These are phyloP conservation scores for Diabrotica undecimpunctata DNA, from an alignment of 1,140 invertebrate genomes.

Conservation along the genomic window DNA sequence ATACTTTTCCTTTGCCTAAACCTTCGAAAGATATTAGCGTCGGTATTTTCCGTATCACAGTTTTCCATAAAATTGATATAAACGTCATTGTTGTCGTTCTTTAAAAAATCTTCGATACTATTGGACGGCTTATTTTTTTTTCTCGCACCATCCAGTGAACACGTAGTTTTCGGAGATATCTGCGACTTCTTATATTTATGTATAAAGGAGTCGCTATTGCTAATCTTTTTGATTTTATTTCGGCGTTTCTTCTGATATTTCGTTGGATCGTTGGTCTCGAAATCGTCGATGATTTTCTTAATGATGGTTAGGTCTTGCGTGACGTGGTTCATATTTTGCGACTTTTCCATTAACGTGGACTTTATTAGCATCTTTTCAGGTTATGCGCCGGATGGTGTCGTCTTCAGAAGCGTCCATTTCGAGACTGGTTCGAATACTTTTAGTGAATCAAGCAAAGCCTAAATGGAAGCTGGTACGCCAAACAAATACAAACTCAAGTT, in stretches of 20 bases:
- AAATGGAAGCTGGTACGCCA: no score
- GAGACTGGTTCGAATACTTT: not conserved
- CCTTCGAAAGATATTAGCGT: conserved; percentile 30
- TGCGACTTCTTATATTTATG: conserved; percentile 31
- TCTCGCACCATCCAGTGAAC: conserved; percentile 13
- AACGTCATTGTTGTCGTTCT: conserved; percentile 31
- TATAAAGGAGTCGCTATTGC: conserved; percentile 26
- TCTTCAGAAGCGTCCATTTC: not conserved
- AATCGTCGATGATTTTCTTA: conserved; percentile 40
- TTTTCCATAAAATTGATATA: conserved; percentile 40
- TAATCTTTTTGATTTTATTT: conserved; percentile 26
- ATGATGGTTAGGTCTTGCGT: conserved; percentile 39
- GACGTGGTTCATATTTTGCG: conserved; percentile 27
- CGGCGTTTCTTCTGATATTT: conserved; percentile 20
- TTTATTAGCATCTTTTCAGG: conserved; percentile 36
- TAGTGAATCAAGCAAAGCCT: not conserved
- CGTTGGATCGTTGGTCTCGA: conserved; percentile 21
- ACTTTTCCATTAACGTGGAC: conserved; percentile 34
- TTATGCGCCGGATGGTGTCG: not conserved
- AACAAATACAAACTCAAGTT: no score
- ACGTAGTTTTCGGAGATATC: conserved; percentile 31
- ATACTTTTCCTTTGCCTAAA: conserved; percentile 26
- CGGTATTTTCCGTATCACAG: conserved; percentile 34
- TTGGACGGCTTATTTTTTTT: conserved; percentile 12
- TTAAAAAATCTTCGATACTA: conserved; percentile 22